Evolutionary conservation across 2,888 invertebrate genomes (phyloP), one percentile per base, ranked within the genome.

Genomic region (Gisinianus flammeolus): DNA sequence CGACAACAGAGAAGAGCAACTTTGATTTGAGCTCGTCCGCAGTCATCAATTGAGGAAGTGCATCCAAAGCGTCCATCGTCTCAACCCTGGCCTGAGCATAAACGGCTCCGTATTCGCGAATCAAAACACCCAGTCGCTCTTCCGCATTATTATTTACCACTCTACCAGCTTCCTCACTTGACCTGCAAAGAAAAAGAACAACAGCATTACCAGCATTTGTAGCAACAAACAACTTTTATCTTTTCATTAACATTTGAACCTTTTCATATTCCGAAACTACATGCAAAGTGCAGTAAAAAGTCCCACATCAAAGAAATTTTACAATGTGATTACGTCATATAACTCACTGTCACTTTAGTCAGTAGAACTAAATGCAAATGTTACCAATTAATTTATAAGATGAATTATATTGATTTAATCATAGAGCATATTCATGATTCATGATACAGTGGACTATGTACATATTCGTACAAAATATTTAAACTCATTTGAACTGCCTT

Each of bases 1-100:
- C 97, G 85, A 96, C 93, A 79, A 97, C 94, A 79, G 97, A 97
- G 89, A 97, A 97, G 83, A 98, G 91, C 83, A 98, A 94, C 90
- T 97, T 98, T 85, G 93, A 92, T 89, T 98, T 97, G 82, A 98
- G 90, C 86, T 95, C 95, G 79, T 94, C 93, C 19, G 94, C 93
- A 83, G 94, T 93, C 76, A 91, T 90, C 77, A 98, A 90, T 82
- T 94, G 93, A 12, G 92, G 91, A 79, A 97, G 89, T 35, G 91
- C 90, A 85, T 95, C 93, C 79, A 98, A 89, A 12, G 96, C 94
- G 85, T 96, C 95, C 85, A 97, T 88, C 0, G 94, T 93, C 85
- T 95, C 93, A 78, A 94, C 92, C 77, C 96, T 91, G 44, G 93
- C 93, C 85, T 93, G 92, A 72, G 93, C 91, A 89, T 97, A 97